phyloP scores from a whole-genome alignment of 1,140 invertebrate genomes.

The Neodiprion virginianus region DNA sequence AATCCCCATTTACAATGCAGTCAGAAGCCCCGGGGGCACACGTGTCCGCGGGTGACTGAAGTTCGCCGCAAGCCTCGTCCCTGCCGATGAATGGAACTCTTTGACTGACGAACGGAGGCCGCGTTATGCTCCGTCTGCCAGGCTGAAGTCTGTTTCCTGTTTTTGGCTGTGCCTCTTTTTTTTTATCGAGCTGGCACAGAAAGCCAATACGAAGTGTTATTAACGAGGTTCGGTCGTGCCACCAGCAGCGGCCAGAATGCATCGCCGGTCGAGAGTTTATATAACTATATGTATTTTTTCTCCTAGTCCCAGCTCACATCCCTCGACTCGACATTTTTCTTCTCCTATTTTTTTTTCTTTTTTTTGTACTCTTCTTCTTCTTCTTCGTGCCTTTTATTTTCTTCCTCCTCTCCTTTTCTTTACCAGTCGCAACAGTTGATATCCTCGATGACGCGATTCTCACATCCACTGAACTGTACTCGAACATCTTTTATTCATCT shows the following conservation, averaged over 20 bases:
- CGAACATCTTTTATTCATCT: slow-evolving; percentile 47
- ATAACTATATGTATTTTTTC: not conserved
- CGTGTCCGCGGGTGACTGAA: slow-evolving; percentile 51
- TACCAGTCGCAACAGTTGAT: not conserved
- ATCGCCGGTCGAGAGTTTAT: not conserved
- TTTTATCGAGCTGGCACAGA: not conserved
- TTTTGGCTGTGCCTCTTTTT: not conserved
- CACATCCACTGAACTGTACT: not conserved
- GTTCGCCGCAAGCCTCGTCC: slow-evolving; percentile 41
- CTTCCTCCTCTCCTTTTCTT: not conserved
- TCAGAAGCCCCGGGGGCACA: slow-evolving; percentile 40
- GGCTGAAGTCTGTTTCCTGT: slow-evolving; percentile 42
- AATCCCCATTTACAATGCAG: slow-evolving; percentile 52
- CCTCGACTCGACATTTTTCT: too few relatives aligned
- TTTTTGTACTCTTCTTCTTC: not conserved
- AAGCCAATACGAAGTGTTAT: slow-evolving; percentile 7
- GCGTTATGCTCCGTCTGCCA: slow-evolving; percentile 45
- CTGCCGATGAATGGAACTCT: slow-evolving; percentile 56
- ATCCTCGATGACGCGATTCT: not conserved
- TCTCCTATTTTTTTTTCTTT: too few relatives aligned
- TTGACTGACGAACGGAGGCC: slow-evolving; percentile 40
- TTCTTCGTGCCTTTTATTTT: not conserved
- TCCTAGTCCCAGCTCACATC: too few relatives aligned
- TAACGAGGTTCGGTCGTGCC: slow-evolving; percentile 6
- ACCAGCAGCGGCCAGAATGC: not conserved